Evolutionary conservation across 2,888 invertebrate genomes (phyloP), one percentile per base, ranked within the genome.

Genomic region (Tachina grossa): DNA sequence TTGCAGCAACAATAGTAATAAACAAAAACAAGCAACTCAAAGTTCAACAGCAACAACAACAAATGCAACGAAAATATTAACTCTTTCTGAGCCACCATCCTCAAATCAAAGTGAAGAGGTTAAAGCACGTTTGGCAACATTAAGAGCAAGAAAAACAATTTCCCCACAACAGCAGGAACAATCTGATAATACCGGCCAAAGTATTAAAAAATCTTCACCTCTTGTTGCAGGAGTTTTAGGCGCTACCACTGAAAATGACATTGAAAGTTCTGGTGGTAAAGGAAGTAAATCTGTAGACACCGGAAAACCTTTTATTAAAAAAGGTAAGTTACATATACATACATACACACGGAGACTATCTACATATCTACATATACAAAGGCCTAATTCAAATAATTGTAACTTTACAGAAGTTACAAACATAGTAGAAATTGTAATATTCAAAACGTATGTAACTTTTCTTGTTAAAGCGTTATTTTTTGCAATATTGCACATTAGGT

Each of bases 71-170:
- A 65, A 49, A 66, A 59, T 66, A 66, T 49, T 19, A 71, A 63
- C 65, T 72, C 53, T 66, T 53, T 71, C 79, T 63, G 53, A 69
- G 53, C 16, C 74, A 59, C 10, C 66, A 76, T 41, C 63, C 57
- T 13, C 57, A 74, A 71, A 83, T 72, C 85, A 85, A 59, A 83
- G 83, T 72, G 71, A 83, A 75, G 85, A 85, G 79, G 85, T 85
- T 85, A 85, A 85, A 80, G 85, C 83, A 61, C 85, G 85, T 72
- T 85, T 85, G 79, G 85, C 75, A 39, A 85, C 83, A 80, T 68
- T 85, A 77, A 83, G 85, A 63, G 77, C 57, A 51, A 71, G 85
- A 53, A 85, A 53, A 61, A 81, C 68, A 57, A 72, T 55, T 51
- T 55, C 41, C 11, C 66, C 65, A 57, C 72, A 83, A 43, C 78